Conservation (phyloP, 2,113 vertebrate species). For the Polyodon spathula region DNA sequence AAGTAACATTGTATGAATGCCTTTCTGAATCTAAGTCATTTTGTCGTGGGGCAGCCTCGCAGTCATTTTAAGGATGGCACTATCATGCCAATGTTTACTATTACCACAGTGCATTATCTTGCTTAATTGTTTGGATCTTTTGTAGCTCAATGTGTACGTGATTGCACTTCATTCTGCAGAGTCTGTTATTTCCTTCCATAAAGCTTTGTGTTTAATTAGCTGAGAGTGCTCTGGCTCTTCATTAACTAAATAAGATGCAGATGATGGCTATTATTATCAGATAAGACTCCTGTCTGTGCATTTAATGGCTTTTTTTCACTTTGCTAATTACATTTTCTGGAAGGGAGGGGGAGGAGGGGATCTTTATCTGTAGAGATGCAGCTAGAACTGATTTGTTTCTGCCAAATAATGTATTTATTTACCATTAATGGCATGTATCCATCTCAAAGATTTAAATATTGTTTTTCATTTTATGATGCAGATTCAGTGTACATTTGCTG, state of each 20-base stretch:
- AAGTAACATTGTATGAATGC: too few relatives aligned
- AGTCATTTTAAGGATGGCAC: too few relatives aligned
- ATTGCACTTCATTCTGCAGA: slow-evolving; percentile 31
- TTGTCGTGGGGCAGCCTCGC: too few relatives aligned
- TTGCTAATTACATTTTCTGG: slow-evolving; percentile 39
- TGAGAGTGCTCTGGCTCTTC: slow-evolving; percentile 41
- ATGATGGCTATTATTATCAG: slow-evolving; percentile 45
- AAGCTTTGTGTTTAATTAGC: slow-evolving; percentile 53
- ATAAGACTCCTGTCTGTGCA: slow-evolving; percentile 40
- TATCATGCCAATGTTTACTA: background rate
- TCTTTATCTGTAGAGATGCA: too few relatives aligned
- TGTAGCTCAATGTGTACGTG: slow-evolving; percentile 20
- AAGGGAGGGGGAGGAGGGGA: too few relatives aligned
- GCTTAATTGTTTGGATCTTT: slow-evolving; percentile 21
- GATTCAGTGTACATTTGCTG: too few relatives aligned
- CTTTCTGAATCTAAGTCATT: too few relatives aligned
- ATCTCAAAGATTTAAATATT: too few relatives aligned
- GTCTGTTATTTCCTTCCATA: slow-evolving; percentile 45
- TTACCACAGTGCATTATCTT: slow-evolving; percentile 14
- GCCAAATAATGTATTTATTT: too few relatives aligned
- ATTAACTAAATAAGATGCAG: slow-evolving; percentile 54
- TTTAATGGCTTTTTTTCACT: slow-evolving; percentile 38
- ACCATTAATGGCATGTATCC: too few relatives aligned
- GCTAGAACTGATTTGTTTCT: too few relatives aligned
- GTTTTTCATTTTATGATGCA: too few relatives aligned